phyloP scores from a whole-genome alignment of 2,797 vertebrate species.

The Semotilus atromaculatus region DNA sequence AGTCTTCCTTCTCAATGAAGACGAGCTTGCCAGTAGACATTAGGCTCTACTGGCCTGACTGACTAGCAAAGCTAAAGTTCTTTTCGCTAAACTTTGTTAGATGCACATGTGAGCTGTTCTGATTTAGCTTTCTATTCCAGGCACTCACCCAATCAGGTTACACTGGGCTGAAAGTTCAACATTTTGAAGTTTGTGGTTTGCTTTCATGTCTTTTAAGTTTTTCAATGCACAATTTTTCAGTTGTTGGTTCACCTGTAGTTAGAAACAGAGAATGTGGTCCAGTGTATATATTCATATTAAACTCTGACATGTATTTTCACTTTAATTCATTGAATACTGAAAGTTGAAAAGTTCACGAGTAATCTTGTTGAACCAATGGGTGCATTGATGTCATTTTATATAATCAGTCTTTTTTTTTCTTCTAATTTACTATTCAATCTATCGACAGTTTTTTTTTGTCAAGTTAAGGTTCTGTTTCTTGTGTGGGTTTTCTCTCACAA shows the following conservation, averaged over 20 bases:
- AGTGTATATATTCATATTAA: not conserved
- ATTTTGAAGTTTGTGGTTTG: slow-evolving; percentile 46
- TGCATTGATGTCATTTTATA: not conserved
- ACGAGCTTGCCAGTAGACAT: slow-evolving; percentile 48
- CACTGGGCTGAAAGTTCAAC: slow-evolving; percentile 21
- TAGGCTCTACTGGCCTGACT: slow-evolving; percentile 28
- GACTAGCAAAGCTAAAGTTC: slow-evolving; percentile 29
- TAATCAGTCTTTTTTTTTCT: no score
- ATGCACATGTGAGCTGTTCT: slow-evolving; percentile 26
- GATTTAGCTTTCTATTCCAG: slow-evolving; percentile 26
- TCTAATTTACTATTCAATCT: not conserved
- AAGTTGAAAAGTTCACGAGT: not conserved
- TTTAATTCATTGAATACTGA: slow-evolving; percentile 4
- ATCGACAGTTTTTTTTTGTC: not conserved
- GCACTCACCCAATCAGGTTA: slow-evolving; percentile 5
- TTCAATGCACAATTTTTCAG: slow-evolving; percentile 7
- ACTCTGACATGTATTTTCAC: not conserved
- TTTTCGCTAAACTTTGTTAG: slow-evolving; percentile 28
- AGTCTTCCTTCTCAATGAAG: slow-evolving; percentile 29
- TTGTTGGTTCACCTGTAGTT: slow-evolving; percentile 36
- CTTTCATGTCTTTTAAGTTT: slow-evolving; percentile 29
- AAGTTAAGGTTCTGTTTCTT: not conserved
- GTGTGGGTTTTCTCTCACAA: not conserved
- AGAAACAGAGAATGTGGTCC: not conserved
- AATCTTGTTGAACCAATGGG: not conserved